Evolutionary conservation across 1,140 invertebrate genomes (phyloP).

Genomic region (Apis florea): DNA sequence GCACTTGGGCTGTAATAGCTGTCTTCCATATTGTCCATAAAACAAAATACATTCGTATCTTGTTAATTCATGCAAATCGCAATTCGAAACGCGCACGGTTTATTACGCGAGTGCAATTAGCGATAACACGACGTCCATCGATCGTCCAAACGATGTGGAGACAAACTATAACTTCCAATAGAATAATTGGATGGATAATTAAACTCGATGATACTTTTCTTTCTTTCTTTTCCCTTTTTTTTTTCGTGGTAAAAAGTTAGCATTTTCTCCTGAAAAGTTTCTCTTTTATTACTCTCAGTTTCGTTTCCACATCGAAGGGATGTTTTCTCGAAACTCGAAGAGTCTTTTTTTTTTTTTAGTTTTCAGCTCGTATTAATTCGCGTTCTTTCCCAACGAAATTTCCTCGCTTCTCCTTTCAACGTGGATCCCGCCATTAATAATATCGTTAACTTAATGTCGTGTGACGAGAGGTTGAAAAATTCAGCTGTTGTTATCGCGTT

Average conservation of each 20-base stretch:
- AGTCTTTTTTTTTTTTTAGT: no score
- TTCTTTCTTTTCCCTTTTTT: no score
- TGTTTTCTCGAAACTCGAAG: neutral
- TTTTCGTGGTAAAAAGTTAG: neutral
- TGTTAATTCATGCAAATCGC: neutral
- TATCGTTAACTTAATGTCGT: neutral
- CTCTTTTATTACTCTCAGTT: no score
- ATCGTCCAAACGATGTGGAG: neutral
- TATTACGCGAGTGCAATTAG: conserved; percentile 37
- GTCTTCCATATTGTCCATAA: neutral
- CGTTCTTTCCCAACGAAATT: neutral
- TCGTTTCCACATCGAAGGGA: no score
- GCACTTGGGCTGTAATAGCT: neutral
- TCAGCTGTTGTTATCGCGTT: neutral
- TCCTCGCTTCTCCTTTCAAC: neutral
- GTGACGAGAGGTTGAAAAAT: neutral
- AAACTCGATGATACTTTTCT: conserved; percentile 1
- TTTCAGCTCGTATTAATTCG: neutral
- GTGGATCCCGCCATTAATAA: neutral
- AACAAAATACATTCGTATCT: neutral
- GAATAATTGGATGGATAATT: neutral
- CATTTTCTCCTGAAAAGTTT: neutral
- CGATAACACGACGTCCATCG: conserved; percentile 18
- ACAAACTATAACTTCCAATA: neutral
- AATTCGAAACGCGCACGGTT: neutral